Conservation (phyloP, 2,113 vertebrate genomes). For the Scartelaos histophorus region DNA sequence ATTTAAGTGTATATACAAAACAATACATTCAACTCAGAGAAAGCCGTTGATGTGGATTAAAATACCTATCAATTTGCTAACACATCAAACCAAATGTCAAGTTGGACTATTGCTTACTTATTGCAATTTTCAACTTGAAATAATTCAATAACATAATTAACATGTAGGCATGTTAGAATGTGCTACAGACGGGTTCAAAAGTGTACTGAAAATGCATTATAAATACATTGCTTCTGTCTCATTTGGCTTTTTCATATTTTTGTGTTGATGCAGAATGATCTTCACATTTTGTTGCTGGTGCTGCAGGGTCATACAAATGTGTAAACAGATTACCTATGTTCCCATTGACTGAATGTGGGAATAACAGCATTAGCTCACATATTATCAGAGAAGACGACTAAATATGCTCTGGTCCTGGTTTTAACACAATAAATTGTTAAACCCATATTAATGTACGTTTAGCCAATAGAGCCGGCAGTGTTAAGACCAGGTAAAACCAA, state of each 20-base stretch:
- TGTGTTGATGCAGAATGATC: not conserved
- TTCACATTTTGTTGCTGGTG: not conserved
- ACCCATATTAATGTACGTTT: constrained; percentile 8
- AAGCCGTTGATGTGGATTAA: too few relatives aligned
- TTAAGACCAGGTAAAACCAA: constrained; percentile 30
- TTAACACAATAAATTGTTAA: constrained; percentile 17
- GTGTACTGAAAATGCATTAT: not conserved
- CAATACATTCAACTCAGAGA: too few relatives aligned
- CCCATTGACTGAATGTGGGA: not conserved
- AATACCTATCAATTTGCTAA: too few relatives aligned
- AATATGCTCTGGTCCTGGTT: constrained; percentile 15
- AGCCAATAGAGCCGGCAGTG: constrained; percentile 25
- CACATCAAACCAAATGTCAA: too few relatives aligned
- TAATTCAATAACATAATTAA: not conserved
- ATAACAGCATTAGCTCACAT: not conserved
- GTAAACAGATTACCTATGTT: not conserved
- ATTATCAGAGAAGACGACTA: constrained; percentile 13
- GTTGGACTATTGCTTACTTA: not conserved
- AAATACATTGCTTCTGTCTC: not conserved
- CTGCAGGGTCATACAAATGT: not conserved
- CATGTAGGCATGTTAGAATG: not conserved
- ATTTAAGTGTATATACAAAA: too few relatives aligned
- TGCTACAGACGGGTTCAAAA: not conserved
- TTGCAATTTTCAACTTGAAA: not conserved
- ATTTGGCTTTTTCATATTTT: not conserved